These are phyloP conservation scores for Polymixis flavicincta DNA, from an alignment of 2,888 invertebrate species.

Conservation along the genomic window DNA sequence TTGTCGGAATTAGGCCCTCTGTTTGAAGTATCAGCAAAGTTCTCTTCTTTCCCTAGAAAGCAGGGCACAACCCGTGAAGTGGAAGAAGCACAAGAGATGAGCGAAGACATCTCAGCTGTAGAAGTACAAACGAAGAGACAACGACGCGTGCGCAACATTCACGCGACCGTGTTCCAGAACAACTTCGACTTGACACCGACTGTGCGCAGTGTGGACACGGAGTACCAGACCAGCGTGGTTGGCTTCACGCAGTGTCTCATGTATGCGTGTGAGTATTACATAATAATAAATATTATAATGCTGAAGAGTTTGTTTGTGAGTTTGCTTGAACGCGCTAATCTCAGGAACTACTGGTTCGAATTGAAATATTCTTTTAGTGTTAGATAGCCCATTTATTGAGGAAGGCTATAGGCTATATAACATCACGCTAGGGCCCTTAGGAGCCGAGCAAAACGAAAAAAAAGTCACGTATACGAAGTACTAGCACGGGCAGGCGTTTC, in stretches of 20 bases:
- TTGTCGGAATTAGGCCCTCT: neutral
- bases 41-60: conserved; percentile 72
- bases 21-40: neutral
- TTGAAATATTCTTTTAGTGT: too few species aligned
- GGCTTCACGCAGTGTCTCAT: conserved; percentile 86
- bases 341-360: too few species aligned
- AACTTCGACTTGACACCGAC: conserved; percentile 77
- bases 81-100: conserved; percentile 85
- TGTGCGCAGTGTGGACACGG: conserved; percentile 47
- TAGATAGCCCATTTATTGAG: too few species aligned
- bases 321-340: too few species aligned
- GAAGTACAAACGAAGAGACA: conserved; percentile 58
- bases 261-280: conserved; percentile 86
- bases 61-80: conserved; percentile 80
- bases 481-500: too few species aligned
- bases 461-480: too few species aligned
- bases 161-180: conserved; percentile 79
- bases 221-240: conserved; percentile 71
- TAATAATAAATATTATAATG: too few species aligned
- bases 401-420: too few species aligned
- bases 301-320: too few species aligned
- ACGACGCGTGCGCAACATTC: conserved; percentile 73
- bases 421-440: too few species aligned
- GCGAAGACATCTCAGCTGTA: conserved; percentile 73
- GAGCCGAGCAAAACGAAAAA: too few species aligned